Evolutionary conservation across 2,797 vertebrate species (phyloP), one percentile per base, ranked within the genome.

Genomic region (Betta splendens): DNA sequence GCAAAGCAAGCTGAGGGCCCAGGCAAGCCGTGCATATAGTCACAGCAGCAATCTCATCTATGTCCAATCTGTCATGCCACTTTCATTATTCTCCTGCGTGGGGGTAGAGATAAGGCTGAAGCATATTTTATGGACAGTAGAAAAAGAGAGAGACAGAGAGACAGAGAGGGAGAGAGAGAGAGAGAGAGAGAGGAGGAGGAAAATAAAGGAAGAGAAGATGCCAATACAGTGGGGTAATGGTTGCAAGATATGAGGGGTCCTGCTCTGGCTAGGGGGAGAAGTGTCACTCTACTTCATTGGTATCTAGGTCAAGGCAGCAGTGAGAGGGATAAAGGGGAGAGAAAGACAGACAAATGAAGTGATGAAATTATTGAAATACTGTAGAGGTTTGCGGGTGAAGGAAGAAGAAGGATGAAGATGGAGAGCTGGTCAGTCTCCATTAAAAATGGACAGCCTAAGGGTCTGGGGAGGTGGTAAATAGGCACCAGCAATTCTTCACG

Each of bases 111-210:
- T 89, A 91, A 90, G 85, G 69, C 70, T 44, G 44, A 92, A 91
- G 91, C 89, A 85, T 92, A 91, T 94, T 94, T 94, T 93, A 94
- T 86, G 91, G 92, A 91, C 89, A 93, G 89, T 57, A 44, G 60
- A 64, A 68, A 67, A 44, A 51, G 67, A 31, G 58, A 8, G 69
- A 9, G 61, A 26, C n/a, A n/a, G n/a, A n/a, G n/a, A n/a, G n/a
- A n/a, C n/a, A n/a, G n/a, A 57, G 7, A 73, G 71, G 77, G 64
- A 9, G 44, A 11, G 39, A 4, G 35, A 18, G 42, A 42, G 11
- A 18, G 54, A 45, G 45, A 49, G 55, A 29, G 54, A 53, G 58
- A 58, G 29, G 20, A 74, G 73, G 40, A 57, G 61, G 90, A 69
- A 90, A 90, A 87, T 81, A 90, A 86, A 88, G 84, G 29, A 49